These are phyloP conservation scores for Drosophila tristis DNA, from an alignment of 1,140 invertebrate genomes.

Conservation along the genomic window DNA sequence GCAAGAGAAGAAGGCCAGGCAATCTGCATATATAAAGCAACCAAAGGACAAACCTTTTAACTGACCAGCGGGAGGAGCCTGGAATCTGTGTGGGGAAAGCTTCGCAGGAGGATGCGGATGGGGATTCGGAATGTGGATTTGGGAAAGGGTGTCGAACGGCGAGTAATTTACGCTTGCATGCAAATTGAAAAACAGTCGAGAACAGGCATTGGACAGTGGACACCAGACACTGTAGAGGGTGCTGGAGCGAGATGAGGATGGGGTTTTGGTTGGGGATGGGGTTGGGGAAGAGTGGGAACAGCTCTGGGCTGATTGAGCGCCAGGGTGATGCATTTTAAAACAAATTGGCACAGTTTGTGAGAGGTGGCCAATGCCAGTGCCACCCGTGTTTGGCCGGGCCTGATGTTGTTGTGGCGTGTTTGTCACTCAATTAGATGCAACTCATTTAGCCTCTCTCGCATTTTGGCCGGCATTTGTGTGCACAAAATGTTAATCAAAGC, in stretches of 20 bases:
- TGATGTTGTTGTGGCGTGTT: slow-evolving; percentile 51
- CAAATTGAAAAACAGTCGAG: slow-evolving; percentile 78
- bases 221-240: background rate
- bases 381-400: slow-evolving; percentile 12
- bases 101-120: slow-evolving; percentile 3
- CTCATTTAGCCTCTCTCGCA: slow-evolving; percentile 65
- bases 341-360: slow-evolving; percentile 82
- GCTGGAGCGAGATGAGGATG: background rate
- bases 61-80: slow-evolving; percentile 16
- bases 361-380: slow-evolving; percentile 19
- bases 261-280: background rate
- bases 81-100: slow-evolving; percentile 17
- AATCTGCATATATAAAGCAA: slow-evolving; percentile 71
- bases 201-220: slow-evolving; percentile 49
- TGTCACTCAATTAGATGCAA: slow-evolving; percentile 81
- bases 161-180: slow-evolving; percentile 76
- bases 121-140: slow-evolving; percentile 4
- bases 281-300: background rate
- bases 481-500: slow-evolving; percentile 80
- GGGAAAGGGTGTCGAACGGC: slow-evolving; percentile 32
- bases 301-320: slow-evolving; percentile 59
- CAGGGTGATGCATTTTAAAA: slow-evolving; percentile 77
- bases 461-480: slow-evolving; percentile 65
- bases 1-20: slow-evolving; percentile 17
- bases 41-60: slow-evolving; percentile 74